Evolutionary conservation across 2,888 invertebrate genomes (phyloP).

Genomic region (Pyrgus malvae): DNA sequence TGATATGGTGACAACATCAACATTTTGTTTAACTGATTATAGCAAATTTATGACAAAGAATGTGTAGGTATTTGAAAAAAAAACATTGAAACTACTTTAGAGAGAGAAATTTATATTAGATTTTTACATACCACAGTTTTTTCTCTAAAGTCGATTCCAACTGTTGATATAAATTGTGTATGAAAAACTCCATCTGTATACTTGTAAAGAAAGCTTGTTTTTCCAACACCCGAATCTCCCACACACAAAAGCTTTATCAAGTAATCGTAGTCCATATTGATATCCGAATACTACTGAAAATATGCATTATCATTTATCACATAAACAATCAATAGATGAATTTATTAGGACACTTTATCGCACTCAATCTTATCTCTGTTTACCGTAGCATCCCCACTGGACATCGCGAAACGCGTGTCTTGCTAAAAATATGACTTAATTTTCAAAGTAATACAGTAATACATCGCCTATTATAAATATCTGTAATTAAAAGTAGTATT

Average conservation of each 20-base stretch:
- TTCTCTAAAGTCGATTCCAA: constrained; percentile 98
- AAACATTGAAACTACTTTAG: no score
- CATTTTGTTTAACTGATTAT: no score
- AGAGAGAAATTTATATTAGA: no score
- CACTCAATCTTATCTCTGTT: constrained; percentile 7
- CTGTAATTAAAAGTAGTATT: no score
- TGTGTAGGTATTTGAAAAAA: no score
- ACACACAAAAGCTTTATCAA: constrained; percentile 95
- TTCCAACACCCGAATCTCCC: constrained; percentile 98
- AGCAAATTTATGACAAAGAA: no score
- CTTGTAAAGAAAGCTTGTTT: constrained; percentile 97
- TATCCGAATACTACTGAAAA: constrained; percentile 26
- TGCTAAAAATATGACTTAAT: no score
- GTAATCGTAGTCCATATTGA: constrained; percentile 92
- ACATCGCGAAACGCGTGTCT: constrained; percentile 3
- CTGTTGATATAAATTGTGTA: constrained; percentile 96
- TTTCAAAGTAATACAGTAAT: no score
- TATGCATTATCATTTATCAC: not conserved
- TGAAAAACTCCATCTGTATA: constrained; percentile 97
- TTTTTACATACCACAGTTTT: constrained; percentile 93
- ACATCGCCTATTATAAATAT: no score
- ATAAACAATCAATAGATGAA: constrained; percentile 1
- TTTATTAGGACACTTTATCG: not conserved
- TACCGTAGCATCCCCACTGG: constrained; percentile 19
- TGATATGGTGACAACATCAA: no score